A percentile compares a stretch with the other conserved stretches of the same genome.
Evolutionary conservation across 2,888 invertebrate species (phyloP).

Genomic region (Callosobruchus maculatus): DNA sequence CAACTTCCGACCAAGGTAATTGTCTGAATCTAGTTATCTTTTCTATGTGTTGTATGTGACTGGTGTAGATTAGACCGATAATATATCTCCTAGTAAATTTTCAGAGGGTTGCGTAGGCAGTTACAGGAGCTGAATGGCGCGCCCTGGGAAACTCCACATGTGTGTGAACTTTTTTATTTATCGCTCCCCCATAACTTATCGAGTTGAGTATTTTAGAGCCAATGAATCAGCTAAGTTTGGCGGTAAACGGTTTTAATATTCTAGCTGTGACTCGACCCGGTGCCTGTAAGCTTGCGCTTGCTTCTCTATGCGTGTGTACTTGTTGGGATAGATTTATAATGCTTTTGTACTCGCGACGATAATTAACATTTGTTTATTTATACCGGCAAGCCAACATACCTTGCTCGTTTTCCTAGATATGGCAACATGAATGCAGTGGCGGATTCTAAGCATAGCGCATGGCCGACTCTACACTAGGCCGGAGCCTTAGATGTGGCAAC

Average conservation of each 20-base stretch:
- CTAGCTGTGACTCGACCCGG: neutral
- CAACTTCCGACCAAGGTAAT: neutral
- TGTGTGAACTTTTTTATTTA: constrained; percentile 32
- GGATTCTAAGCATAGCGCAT: no score
- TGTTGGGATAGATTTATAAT: neutral
- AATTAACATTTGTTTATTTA: neutral
- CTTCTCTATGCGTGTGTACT: neutral
- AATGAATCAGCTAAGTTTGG: constrained; percentile 26
- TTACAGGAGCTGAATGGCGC: constrained; percentile 11
- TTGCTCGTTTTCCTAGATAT: no score
- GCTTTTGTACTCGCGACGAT: neutral
- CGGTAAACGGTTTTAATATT: constrained; percentile 8
- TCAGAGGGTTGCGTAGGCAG: constrained; percentile 20
- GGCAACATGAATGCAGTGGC: no score
- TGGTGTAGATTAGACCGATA: neutral
- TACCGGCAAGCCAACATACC: no score
- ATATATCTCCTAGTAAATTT: constrained; percentile 16
- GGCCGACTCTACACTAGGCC: no score
- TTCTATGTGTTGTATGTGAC: neutral
- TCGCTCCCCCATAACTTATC: constrained; percentile 28
- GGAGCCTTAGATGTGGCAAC: no score
- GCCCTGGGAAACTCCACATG: constrained; percentile 28
- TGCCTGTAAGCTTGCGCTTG: neutral
- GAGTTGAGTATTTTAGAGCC: constrained; percentile 27
- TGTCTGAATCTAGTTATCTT: neutral